These are phyloP conservation scores for Chlorocebus sabaeus DNA, from an alignment of 2,113 vertebrate species.

Conservation along the genomic window DNA sequence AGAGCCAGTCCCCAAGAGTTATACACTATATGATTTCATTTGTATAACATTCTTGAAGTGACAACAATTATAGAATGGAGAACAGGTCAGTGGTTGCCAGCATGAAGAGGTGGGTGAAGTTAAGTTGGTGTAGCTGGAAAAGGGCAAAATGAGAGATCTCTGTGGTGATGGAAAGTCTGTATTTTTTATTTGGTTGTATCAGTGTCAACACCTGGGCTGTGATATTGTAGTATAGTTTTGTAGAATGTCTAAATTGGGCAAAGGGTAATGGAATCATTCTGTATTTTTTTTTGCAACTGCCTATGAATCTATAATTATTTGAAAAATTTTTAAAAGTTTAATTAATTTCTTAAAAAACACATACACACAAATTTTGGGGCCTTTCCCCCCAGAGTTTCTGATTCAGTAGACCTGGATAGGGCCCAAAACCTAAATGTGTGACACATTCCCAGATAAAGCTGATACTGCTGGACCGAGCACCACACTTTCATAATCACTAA, in stretches of 20 bases:
- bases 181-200: background rate
- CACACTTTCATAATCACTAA: background rate
- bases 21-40: background rate
- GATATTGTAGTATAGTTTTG: background rate
- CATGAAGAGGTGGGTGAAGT: background rate
- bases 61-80: background rate
- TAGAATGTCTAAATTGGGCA: background rate
- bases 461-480: background rate
- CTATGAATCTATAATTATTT: background rate
- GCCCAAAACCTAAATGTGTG: background rate
- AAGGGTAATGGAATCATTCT: background rate
- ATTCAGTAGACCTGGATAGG: background rate
- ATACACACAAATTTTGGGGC: background rate
- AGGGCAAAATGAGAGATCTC: background rate
- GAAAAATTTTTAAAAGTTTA: background rate
- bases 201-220: background rate
- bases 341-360: background rate
- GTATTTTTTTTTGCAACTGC: background rate
- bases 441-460: background rate
- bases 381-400: background rate
- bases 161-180: background rate
- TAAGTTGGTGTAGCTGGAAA: background rate
- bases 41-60: background rate
- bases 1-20: background rate
- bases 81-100: background rate